These are phyloP conservation scores for Lycopodina hypogea DNA, from an alignment of 37 sponge, comb jelly and placozoan species.

Conservation along the genomic window DNA sequence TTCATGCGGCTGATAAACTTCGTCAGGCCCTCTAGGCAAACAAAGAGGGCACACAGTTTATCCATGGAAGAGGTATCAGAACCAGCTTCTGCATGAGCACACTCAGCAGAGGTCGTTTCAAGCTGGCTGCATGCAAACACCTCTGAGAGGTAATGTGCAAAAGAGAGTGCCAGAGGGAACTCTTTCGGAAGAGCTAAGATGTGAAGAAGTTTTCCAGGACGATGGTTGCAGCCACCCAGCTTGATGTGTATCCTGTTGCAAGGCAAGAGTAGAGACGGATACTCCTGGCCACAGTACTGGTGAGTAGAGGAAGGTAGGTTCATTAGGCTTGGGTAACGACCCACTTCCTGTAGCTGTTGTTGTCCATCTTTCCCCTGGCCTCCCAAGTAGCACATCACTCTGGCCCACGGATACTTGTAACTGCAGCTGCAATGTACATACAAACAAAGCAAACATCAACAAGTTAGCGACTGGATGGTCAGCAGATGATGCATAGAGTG, in stretches of 20 bases:
- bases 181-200: constrained; percentile 62
- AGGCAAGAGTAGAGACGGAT: constrained; percentile 81
- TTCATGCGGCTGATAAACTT: constrained; percentile 20
- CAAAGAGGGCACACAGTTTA: constrained; percentile 3
- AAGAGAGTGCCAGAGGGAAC: constrained; percentile 74
- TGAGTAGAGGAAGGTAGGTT: constrained; percentile 30
- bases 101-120: not conserved
- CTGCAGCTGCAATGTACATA: constrained; percentile 34
- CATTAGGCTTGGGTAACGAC: constrained; percentile 82
- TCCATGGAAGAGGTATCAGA: not conserved
- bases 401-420: constrained; percentile 70
- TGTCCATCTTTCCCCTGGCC: constrained; percentile 73
- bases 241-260: constrained; percentile 72
- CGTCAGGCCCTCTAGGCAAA: constrained; percentile 41
- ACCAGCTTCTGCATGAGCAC: not conserved
- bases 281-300: constrained; percentile 65
- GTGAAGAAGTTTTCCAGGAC: constrained; percentile 32
- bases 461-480: too few relatives aligned
- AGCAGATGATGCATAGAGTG: too few relatives aligned
- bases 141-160: constrained; percentile 47
- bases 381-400: constrained; percentile 65
- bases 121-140: not conserved
- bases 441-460: too few relatives aligned
- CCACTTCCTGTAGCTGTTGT: constrained; percentile 82
- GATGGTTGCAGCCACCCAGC: constrained; percentile 39